A percentile compares a stretch with the other conserved stretches of the same genome.
Evolutionary conservation across 2,797 vertebrate genomes (phyloP).

Genomic region (Bovichtus diacanthus): DNA sequence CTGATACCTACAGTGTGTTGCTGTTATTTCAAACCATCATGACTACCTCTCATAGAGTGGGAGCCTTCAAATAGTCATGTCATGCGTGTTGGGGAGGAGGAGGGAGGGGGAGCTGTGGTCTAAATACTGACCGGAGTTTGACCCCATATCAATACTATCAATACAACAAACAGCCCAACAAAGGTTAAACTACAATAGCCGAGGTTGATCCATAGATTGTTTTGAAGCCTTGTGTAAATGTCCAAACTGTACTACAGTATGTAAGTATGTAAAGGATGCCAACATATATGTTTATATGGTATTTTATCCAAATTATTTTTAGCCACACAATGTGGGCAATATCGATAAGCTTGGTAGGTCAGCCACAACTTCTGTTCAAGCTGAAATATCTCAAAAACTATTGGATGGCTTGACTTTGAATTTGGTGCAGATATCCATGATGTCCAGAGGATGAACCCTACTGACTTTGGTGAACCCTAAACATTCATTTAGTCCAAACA

Average conservation of each 20-base stretch:
- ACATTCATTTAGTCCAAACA: not conserved
- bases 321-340: not conserved
- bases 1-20: not conserved
- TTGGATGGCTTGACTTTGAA: not conserved
- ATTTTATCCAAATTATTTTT: not conserved
- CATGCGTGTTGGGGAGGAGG: not conserved
- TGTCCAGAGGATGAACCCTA: not conserved
- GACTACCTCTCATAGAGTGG: not conserved
- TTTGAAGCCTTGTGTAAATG: conserved; percentile 10
- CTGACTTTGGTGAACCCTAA: rapidly evolving
- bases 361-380: not conserved
- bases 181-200: conserved; percentile 7
- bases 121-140: conserved; percentile 55
- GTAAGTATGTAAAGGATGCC: not conserved
- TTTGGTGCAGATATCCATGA: not conserved
- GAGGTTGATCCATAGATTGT: not conserved
- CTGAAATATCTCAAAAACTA: not conserved
- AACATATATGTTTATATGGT: not conserved
- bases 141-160: conserved; percentile 64
- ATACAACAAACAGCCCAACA: conserved; percentile 32
- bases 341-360: not conserved
- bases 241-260: not conserved
- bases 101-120: not conserved
- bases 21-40: conserved; percentile 1
- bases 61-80: conserved; percentile 20